Evolutionary conservation across 53 echinoderm and acorn worm genomes (phyloP), one percentile per base, ranked within the genome.

Genomic region (Zoroaster sp.): DNA sequence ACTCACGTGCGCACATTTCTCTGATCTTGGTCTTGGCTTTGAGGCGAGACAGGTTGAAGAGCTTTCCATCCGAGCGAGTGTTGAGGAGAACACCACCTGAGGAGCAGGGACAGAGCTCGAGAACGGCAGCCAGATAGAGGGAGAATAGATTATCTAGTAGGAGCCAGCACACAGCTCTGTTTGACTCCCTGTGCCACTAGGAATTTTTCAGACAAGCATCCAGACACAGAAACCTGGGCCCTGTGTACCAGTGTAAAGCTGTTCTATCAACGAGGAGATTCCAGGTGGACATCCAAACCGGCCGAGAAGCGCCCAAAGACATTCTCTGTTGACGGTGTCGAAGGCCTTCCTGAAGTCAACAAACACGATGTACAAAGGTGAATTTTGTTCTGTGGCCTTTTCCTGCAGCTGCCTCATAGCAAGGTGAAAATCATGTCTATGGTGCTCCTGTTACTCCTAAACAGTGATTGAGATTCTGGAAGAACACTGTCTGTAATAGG

Each of bases 121-220:
- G 36, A 5, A 90, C 90, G 31, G 86, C 86, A 14, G 93, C 85
- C 3, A 86, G 89, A 43, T 34, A 93, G 15, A 93, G 72, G 4
- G 89, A 66, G 54, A 92, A 89, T 51, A 77, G 85, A n/a, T 74
- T 92, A n/a, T n/a, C n/a, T n/a, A n/a, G n/a, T n/a, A 36, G 93
- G 89, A 13, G 89, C 93, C 15, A 92, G 72, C 2, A 83, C 68
- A 32, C 89, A 83, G 10, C 93, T 86, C 83, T 89, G 83, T 51
- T 82, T 92, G 11, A 92, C 88, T 41, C 89, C 88, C 39, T 77
- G 69, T 10, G 23, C 39, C 72, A 72, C 40, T 36, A 3, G 12
- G 38, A 72, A 72, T 40, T 72, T 18, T 72, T 72, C 72, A 36
- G 36, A 36, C 4, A 32, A 28, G 6, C 9, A 66, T 81, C 72